Conservation (phyloP, 2,113 vertebrate genomes). For the Onychostruthus taczanowskii region DNA sequence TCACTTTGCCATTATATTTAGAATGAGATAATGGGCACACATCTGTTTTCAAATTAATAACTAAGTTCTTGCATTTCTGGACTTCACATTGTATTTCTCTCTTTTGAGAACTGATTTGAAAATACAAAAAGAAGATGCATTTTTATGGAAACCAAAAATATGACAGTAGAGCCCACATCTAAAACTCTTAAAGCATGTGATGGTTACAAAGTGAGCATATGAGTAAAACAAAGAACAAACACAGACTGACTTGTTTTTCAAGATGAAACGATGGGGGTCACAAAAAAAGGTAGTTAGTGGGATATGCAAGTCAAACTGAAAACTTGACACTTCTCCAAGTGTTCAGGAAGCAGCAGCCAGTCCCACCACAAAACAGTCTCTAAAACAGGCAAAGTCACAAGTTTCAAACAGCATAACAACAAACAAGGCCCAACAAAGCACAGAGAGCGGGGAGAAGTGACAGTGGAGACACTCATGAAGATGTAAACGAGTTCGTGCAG, state of each 20-base stretch:
- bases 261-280: background rate
- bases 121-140: background rate
- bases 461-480: background rate
- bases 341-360: background rate
- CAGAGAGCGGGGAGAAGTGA: background rate
- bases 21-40: rapidly evolving
- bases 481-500: background rate
- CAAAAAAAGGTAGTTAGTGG: background rate
- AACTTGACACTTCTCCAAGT: background rate
- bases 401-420: background rate
- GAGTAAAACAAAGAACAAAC: background rate
- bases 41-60: background rate
- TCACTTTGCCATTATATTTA: background rate
- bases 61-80: background rate
- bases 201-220: background rate
- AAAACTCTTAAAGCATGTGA: background rate
- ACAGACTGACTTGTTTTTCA: background rate
- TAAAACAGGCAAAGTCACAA: background rate
- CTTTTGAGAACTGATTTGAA: background rate
- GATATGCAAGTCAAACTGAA: background rate
- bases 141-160: background rate
- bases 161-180: background rate
- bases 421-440: background rate
- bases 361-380: background rate
- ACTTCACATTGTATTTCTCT: background rate